These are phyloP conservation scores for Nasua narica DNA, from an alignment of 2,797 vertebrate genomes.

Conservation along the genomic window DNA sequence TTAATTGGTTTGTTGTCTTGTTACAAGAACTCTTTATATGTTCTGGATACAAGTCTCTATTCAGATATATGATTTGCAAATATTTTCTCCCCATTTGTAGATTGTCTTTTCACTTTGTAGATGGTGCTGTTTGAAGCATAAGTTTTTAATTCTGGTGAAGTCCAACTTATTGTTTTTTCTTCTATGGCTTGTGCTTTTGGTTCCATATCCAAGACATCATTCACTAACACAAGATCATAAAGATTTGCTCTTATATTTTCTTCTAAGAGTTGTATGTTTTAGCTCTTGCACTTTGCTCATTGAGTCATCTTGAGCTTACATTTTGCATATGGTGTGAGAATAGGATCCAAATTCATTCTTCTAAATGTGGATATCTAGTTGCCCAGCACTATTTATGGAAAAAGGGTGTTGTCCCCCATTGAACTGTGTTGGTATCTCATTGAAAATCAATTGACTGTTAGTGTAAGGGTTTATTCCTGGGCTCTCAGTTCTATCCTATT, in stretches of 20 bases:
- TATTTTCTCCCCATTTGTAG: not conserved
- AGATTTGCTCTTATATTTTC: not conserved
- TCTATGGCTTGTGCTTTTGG: not conserved
- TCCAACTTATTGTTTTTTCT: not conserved
- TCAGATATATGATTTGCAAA: not conserved
- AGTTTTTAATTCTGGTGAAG: not conserved
- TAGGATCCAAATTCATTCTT: not conserved
- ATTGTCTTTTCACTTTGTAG: not conserved
- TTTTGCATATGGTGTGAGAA: not conserved
- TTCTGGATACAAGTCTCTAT: not conserved
- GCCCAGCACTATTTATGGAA: not conserved
- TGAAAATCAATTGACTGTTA: not conserved
- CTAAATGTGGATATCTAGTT: not conserved
- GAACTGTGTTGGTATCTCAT: not conserved
- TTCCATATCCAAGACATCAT: not conserved
- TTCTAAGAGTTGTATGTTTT: not conserved
- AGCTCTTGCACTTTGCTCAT: not conserved
- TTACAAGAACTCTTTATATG: not conserved
- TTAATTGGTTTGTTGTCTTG: not conserved
- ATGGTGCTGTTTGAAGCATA: not conserved
- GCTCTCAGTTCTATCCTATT: not conserved
- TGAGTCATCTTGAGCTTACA: not conserved
- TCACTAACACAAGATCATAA: not conserved
- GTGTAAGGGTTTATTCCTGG: not conserved
- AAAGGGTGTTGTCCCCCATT: not conserved